These are phyloP conservation scores for Elgaria multicarinata DNA, from an alignment of 2,113 vertebrate genomes.

Conservation along the genomic window DNA sequence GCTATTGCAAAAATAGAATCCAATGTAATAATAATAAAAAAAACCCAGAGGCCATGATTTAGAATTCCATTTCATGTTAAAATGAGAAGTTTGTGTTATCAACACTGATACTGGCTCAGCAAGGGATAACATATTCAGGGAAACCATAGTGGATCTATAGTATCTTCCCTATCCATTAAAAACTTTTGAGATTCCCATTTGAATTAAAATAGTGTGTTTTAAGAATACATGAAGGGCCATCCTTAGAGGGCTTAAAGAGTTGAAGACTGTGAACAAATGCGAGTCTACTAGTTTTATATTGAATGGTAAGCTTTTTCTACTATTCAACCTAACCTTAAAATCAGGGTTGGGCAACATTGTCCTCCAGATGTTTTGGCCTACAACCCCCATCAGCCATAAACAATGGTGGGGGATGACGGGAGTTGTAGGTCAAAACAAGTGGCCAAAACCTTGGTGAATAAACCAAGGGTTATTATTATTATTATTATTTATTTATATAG, in stretches of 20 bases:
- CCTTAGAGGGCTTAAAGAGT: constrained; percentile 1
- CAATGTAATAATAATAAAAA: constrained; percentile 45
- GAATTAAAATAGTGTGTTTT: constrained; percentile 7
- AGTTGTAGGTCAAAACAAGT: too few species aligned
- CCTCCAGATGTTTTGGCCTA: too few species aligned
- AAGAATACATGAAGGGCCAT: constrained; percentile 25
- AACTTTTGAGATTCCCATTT: constrained; percentile 31
- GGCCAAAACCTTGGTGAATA: background rate
- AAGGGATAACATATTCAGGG: background rate
- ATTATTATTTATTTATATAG: too few species aligned
- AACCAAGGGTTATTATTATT: too few species aligned
- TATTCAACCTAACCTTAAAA: background rate
- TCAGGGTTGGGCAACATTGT: too few species aligned
- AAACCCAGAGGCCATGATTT: constrained; percentile 44
- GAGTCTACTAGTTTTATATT: background rate
- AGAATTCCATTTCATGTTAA: constrained; percentile 55
- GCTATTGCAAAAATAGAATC: constrained; percentile 58
- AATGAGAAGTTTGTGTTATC: constrained; percentile 58
- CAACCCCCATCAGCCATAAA: too few species aligned
- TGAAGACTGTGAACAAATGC: background rate
- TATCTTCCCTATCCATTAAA: constrained; percentile 27
- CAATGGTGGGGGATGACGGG: too few species aligned
- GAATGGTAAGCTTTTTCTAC: background rate
- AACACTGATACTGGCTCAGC: constrained; percentile 48
- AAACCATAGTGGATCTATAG: constrained; percentile 26